A percentile compares a stretch with the other conserved stretches of the same genome.
phyloP scores from a whole-genome alignment of 1,140 invertebrate genomes.

The Halictus rubicundus region DNA sequence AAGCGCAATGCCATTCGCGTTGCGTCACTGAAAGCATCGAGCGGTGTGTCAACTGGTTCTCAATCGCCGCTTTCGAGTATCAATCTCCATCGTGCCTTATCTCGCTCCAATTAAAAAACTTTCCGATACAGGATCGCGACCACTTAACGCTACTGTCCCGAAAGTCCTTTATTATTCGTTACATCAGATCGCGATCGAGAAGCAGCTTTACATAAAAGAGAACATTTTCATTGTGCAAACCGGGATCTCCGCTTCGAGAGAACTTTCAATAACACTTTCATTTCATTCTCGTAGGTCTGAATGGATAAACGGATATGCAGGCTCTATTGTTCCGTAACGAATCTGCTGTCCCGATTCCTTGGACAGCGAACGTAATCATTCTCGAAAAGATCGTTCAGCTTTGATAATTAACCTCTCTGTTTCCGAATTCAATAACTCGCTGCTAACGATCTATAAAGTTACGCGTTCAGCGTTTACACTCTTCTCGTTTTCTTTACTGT shows the following conservation, averaged over 20 bases:
- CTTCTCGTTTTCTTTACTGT: background rate
- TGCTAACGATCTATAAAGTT: too few relatives aligned
- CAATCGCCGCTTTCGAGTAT: background rate
- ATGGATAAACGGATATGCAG: background rate
- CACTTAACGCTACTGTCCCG: background rate
- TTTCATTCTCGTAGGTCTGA: background rate
- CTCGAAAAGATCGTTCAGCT: too few relatives aligned
- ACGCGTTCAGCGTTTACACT: too few relatives aligned
- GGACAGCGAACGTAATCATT: too few relatives aligned
- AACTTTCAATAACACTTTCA: background rate
- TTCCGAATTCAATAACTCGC: too few relatives aligned
- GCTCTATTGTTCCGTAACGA: background rate
- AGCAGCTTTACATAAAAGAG: background rate
- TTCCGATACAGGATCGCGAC: background rate
- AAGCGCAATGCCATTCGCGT: background rate
- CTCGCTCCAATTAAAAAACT: background rate
- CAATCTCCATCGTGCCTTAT: background rate
- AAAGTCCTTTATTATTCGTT: background rate
- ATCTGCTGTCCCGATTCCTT: background rate
- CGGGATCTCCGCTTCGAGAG: background rate
- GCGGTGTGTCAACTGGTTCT: background rate
- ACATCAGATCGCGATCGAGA: background rate
- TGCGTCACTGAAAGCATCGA: slow-evolving; percentile 1
- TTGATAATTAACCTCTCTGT: too few relatives aligned
- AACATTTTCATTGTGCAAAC: background rate